Evolutionary conservation across 35 echinoderm and acorn worm genomes (phyloP).

Genomic region (Anneissia japonica): DNA sequence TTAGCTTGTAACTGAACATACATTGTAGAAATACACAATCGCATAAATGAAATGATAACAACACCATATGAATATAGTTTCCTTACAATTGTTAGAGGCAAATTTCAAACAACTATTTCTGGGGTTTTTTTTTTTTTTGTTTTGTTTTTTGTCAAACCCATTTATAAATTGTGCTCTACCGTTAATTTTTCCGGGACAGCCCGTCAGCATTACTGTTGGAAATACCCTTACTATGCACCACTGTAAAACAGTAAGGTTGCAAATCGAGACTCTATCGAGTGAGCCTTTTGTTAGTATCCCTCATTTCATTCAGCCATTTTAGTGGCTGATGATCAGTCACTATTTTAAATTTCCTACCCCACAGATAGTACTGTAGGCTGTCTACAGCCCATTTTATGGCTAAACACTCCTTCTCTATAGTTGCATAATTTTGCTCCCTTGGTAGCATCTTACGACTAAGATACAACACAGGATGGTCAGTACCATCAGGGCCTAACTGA

Average conservation of each 20-base stretch:
- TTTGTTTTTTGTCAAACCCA: too few species aligned
- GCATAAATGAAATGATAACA: too few species aligned
- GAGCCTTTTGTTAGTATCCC: not conserved
- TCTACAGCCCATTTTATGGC: not conserved
- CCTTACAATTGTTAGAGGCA: too few species aligned
- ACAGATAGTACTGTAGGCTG: not conserved
- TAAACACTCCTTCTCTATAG: not conserved
- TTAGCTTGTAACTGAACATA: too few species aligned
- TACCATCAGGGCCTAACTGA: not conserved
- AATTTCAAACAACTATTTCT: too few species aligned
- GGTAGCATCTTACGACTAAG: not conserved
- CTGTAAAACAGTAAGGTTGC: not conserved
- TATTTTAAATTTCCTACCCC: slow-evolving; percentile 13
- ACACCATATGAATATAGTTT: too few species aligned
- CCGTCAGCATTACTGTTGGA: not conserved
- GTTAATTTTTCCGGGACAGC: too few species aligned
- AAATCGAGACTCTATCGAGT: slow-evolving; percentile 2
- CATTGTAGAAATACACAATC: too few species aligned
- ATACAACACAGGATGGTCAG: not conserved
- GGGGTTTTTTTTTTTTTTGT: too few species aligned
- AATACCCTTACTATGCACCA: not conserved
- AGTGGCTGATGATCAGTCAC: slow-evolving; percentile 13
- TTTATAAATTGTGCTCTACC: too few species aligned
- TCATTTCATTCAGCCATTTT: slow-evolving; percentile 4
- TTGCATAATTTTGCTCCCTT: not conserved